Percentiles rank a stretch among this genome's conserved stretches.
Conservation (phyloP, 2,113 vertebrate species). For the Piprites chloris region DNA sequence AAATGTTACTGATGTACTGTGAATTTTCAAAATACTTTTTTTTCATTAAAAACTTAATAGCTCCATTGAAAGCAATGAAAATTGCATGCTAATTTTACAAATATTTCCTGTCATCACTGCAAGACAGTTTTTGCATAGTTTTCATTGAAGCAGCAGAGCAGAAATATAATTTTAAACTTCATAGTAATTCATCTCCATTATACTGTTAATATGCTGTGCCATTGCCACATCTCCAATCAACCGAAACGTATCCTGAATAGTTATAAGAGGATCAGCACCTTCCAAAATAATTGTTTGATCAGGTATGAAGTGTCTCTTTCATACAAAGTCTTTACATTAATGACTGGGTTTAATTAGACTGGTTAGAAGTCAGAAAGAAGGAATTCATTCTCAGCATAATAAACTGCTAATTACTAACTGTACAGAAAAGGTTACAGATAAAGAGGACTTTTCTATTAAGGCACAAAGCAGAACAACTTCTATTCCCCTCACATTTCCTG, state of each 20-base stretch:
- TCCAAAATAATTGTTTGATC: constrained; percentile 54
- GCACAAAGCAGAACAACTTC: not conserved
- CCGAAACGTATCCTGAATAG: not conserved
- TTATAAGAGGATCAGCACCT: constrained; percentile 39
- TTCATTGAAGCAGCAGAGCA: constrained; percentile 4
- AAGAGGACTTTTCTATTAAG: not conserved
- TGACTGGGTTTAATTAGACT: constrained; percentile 46
- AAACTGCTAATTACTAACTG: constrained; percentile 32
- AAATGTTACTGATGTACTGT: not conserved
- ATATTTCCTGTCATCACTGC: not conserved
- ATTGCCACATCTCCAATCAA: constrained; percentile 3
- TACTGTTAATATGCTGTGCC: constrained; percentile 30
- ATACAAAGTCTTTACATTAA: constrained; percentile 19
- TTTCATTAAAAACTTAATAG: not conserved
- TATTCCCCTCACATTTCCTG: not conserved
- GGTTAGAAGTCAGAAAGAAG: constrained; percentile 32
- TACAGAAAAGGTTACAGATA: not conserved
- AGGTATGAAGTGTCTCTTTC: constrained; percentile 24
- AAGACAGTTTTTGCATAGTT: not conserved
- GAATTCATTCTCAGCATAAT: not conserved
- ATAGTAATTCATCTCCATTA: not conserved
- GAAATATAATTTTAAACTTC: constrained; percentile 18
- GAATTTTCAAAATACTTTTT: not conserved
- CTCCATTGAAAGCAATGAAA: not conserved
- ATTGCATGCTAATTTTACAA: not conserved